These are phyloP conservation scores for Mungos mungo DNA, from an alignment of 2,113 vertebrate genomes.

Conservation along the genomic window DNA sequence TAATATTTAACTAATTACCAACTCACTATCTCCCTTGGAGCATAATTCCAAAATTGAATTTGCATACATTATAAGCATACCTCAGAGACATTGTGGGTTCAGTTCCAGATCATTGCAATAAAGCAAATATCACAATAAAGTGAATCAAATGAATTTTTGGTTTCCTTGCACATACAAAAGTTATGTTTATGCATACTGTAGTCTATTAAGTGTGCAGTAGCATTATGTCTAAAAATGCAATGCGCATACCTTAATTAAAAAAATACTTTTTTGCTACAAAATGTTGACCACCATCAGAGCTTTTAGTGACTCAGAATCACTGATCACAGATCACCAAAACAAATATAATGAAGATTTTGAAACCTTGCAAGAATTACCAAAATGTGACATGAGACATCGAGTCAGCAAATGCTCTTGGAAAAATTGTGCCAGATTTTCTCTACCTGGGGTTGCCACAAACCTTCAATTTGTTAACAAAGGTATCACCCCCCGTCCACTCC, in stretches of 20 bases:
- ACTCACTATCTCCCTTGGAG: neutral
- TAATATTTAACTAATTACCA: conserved; percentile 4
- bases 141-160: neutral
- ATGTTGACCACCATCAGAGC: neutral
- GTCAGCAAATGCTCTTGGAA: neutral
- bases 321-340: neutral
- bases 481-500: rapidly evolving
- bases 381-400: neutral
- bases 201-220: neutral
- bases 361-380: neutral
- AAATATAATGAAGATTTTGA: neutral
- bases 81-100: neutral
- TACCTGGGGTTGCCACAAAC: neutral
- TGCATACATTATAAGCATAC: neutral
- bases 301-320: neutral
- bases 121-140: neutral
- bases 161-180: neutral
- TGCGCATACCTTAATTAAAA: neutral
- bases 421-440: neutral
- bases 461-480: neutral
- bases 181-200: neutral
- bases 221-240: neutral
- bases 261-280: neutral
- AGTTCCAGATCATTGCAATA: neutral
- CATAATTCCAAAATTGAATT: neutral